Base-by-base conservation (phyloP, 2,797 vertebrate species). In the Hozukius guyotensis region DNA sequence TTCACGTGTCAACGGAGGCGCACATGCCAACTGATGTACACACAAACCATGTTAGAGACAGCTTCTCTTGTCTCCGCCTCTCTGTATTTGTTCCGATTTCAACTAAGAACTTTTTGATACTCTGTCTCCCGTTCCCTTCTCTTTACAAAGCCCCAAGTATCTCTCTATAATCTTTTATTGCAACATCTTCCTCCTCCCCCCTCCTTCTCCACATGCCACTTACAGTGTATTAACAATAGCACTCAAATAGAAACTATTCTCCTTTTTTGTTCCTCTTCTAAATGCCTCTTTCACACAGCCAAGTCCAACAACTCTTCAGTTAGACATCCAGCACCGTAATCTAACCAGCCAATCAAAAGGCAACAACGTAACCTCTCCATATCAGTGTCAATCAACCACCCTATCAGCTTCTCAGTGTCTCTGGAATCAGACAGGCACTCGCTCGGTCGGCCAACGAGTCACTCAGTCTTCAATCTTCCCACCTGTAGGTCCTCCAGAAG, bases 311-410 rank as follows among this genome's bases (percentile, higher is more conserved):
- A n/a, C 24, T 71, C 20, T 49, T 57, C 55, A 67, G 49, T 13
- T 56, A 22, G 75, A 78, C 22, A 46, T 31, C 31, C 29, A 32
- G 20, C 13, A 31, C 8, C 1, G 1, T 64, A n/a, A 81, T 75
- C 57, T 65, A 53, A 22, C 13, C 6, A 20, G 57, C 65, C 38
- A 77, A 59, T 75, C 66, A 72, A 27, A 49, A 63, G 22, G 18
- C n/a, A 62, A 53, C 61, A 69, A 46, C 66, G 55, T 49, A 34
- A 68, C 62, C 46, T 59, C 55, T 59, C 24, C 13, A 2, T 75
- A 75, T 72, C 56, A 24, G 73, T 78, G 74, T 80, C 73, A 78
- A 75, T 77, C 49, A 77, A 72, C 6, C 24, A 12, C 59, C 60
- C 34, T 42, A 55, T 83, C 63, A 64, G 73, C 78, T 68, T 46